Percentiles rank a stretch among this genome's conserved stretches.
These are phyloP conservation scores for Urocyon cinereoargenteus DNA, from an alignment of 2,797 vertebrate genomes.

Conservation along the genomic window DNA sequence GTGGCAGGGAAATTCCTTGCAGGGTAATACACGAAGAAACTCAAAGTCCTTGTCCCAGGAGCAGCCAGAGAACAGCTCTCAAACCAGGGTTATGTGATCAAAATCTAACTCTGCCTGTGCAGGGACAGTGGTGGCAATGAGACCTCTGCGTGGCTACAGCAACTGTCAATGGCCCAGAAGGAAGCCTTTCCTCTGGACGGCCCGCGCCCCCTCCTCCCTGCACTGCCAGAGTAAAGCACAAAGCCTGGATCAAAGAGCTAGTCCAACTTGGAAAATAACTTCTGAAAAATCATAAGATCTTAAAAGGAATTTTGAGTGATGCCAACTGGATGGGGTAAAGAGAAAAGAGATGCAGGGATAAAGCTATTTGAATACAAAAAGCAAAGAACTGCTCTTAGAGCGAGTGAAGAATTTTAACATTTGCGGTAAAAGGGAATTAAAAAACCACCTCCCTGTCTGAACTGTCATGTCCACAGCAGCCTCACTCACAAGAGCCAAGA, in stretches of 20 bases:
- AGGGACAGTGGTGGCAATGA: rapidly evolving
- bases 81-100: background rate
- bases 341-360: background rate
- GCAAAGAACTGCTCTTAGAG: background rate
- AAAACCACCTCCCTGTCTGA: background rate
- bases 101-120: background rate
- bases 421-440: background rate
- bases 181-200: background rate
- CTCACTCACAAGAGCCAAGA: background rate
- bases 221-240: background rate
- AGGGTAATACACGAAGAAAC: background rate
- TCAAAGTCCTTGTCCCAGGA: background rate
- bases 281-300: slow-evolving; percentile 42
- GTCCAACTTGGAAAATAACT: slow-evolving; percentile 12
- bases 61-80: background rate
- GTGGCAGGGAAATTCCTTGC: background rate
- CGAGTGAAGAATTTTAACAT: background rate
- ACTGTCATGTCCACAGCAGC: background rate
- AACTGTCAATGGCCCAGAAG: background rate
- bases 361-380: background rate
- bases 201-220: background rate
- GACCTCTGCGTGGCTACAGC: rapidly evolving
- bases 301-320: slow-evolving; percentile 5
- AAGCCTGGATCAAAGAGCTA: background rate
- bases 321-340: background rate